Evolutionary conservation across 2,888 invertebrate genomes (phyloP), one percentile per base, ranked within the genome.

Genomic region (Taenaris catops): DNA sequence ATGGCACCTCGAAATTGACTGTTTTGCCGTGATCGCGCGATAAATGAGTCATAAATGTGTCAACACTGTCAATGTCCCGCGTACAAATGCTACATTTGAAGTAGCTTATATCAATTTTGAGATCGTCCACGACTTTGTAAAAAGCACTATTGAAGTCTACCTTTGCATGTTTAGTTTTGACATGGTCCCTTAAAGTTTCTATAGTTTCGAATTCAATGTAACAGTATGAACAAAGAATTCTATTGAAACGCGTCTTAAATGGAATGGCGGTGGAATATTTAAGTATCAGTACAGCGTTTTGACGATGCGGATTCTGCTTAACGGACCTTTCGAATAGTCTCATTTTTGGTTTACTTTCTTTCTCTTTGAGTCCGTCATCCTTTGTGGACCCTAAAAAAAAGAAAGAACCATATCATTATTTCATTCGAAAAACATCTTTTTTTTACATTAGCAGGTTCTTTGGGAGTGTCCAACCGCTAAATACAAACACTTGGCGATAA

Each of bases 321-420:
- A 83, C 83, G 44, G 79, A 80, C 58, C 83, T 64, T 80, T 83
- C 83, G 47, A 83, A 83, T 55, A 83, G 64, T 66, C 76, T 74
- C 69, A 76, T 78, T 78, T 78, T 81, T 60, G 76, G 72, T 71
- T 72, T 83, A 66, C 53, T 64, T 64, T 73, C 66, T 63, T 63
- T 76, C 51, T 71, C 61, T 56, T 50, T 64, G 59, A 64, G 58
- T 61, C 62, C 75, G 59, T 73, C 69, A 58, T 75, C 64, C 72
- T 60, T 75, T 69, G 64, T 63, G 61, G 72, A 52, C 63, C 83
- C 83, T 81, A 81, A 81, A 83, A 73, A 78, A 80, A 75, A 71
- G 80, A 81, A 83, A 75, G 66, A 75, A 66, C 66, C 65, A 59
- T 48, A 64, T 81, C 66, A 81, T 68, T 80, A 80, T 67, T 65